Conservation (phyloP, 2,113 vertebrate genomes). For the Tachysurus vachellii region DNA sequence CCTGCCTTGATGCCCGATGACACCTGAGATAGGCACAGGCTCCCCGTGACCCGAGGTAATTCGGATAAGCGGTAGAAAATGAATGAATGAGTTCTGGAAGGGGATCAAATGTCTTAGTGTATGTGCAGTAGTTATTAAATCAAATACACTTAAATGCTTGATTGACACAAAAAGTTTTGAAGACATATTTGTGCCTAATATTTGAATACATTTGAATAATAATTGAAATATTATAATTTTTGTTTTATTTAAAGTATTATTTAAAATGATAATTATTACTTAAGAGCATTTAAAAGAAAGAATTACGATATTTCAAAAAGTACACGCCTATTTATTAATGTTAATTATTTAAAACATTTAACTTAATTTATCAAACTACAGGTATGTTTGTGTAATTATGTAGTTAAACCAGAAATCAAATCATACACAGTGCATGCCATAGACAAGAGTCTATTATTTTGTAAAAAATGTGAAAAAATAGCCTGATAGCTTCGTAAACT, state of each 20-base stretch:
- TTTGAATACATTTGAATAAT: neutral
- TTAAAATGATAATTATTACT: neutral
- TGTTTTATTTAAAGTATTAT: no score
- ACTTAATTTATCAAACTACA: slow-evolving; percentile 41
- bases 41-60: no score
- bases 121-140: neutral
- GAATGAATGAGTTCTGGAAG: no score
- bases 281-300: neutral
- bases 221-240: neutral
- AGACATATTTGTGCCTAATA: neutral
- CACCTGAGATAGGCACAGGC: no score
- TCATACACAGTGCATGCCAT: slow-evolving; percentile 54
- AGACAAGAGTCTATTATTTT: slow-evolving; percentile 40
- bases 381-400: slow-evolving; percentile 44
- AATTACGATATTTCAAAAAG: neutral
- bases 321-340: slow-evolving; percentile 48
- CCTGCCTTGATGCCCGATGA: no score
- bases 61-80: no score
- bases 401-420: slow-evolving; percentile 40
- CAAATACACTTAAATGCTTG: neutral
- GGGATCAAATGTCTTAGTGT: neutral
- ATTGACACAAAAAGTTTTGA: neutral
- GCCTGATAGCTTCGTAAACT: slow-evolving; percentile 39
- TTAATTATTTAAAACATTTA: slow-evolving; percentile 49
- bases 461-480: slow-evolving; percentile 61